These are phyloP conservation scores for Apomyelois bistriatella DNA, from an alignment of 2,888 invertebrate species.

Conservation along the genomic window DNA sequence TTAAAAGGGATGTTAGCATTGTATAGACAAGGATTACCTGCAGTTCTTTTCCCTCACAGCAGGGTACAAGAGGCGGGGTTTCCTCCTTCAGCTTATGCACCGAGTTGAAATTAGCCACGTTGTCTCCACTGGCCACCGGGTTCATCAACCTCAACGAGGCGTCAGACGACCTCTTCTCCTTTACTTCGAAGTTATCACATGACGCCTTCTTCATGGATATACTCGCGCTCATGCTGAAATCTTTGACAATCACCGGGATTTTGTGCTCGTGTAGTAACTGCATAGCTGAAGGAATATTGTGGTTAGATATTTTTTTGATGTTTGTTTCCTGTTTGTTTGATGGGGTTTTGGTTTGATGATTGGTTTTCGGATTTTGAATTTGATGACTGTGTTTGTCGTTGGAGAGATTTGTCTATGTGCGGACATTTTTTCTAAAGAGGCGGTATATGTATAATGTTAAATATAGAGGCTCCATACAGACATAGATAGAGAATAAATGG, in stretches of 20 bases:
- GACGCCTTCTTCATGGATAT: conserved; percentile 36
- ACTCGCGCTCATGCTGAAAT: conserved; percentile 41
- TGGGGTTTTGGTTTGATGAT: conserved; percentile 13
- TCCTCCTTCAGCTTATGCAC: conserved; percentile 62
- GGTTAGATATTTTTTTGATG: conserved; percentile 12
- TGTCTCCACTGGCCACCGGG: conserved; percentile 72
- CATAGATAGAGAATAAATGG: too few species aligned
- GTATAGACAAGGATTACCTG: too few species aligned
- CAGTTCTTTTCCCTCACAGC: conserved; percentile 67
- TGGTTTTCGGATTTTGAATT: conserved; percentile 1
- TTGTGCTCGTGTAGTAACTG: conserved; percentile 60
- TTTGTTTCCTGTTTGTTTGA: conserved; percentile 17
- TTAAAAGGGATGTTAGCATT: too few species aligned
- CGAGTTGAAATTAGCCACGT: conserved; percentile 55
- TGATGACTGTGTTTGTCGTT: not conserved
- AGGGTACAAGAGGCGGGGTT: conserved; percentile 59
- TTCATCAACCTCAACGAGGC: conserved; percentile 60
- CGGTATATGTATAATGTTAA: not conserved
- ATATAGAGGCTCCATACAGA: too few species aligned
- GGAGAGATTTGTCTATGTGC: not conserved
- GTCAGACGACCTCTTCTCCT: conserved; percentile 59
- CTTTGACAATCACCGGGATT: conserved; percentile 37
- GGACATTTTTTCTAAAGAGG: not conserved
- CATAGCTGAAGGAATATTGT: conserved; percentile 41
- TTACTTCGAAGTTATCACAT: conserved; percentile 52